Evolutionary conservation across 2,888 invertebrate genomes (phyloP), one percentile per base, ranked within the genome.

Genomic region (Molorchus minor): DNA sequence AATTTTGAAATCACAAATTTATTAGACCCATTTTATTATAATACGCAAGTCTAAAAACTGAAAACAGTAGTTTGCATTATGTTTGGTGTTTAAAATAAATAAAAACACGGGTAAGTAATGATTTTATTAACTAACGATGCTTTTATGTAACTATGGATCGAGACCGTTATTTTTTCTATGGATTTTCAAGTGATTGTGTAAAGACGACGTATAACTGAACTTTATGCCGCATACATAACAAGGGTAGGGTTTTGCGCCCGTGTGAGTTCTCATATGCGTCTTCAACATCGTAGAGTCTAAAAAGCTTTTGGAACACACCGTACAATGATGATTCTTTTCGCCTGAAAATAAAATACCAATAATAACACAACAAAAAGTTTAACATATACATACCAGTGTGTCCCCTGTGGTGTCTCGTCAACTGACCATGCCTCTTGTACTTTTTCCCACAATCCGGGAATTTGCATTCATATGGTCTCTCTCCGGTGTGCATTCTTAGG

Each of bases 351-450:
- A 43, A n/a, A 17, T 41, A 29, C 8, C n/a, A 15, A 36, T 2
- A 53, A 16, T 36, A 12, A 40, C 12, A n/a, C 35, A 13, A 33
- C 2, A n/a, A 51, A 49, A 33, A 5, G 8, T 30, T 13, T 12
- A 15, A 8, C 19, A 41, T 8, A 17, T 33, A 25, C 10, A 35
- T 56, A 73, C 74, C 74, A 62, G 72, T 74, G 53, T 73, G 73
- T 5, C 71, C 69, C 41, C 71, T 62, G 4, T 67, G 63, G 44
- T 74, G 73, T 3, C 68, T 68, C 47, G 66, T 70, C 7, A 74
- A 62, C 46, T 74, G 72, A 44, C 73, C 73, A 47, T 70, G 68
- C n/a, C 71, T 74, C 55, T 71, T 72, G 43, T 73, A 75, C 21
- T 56, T 58, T 54, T 74, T 74, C 4, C 58, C 57, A 49, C 74